These are phyloP conservation scores for Acrocera orbiculus DNA, from an alignment of 2,888 invertebrate species.

Conservation along the genomic window DNA sequence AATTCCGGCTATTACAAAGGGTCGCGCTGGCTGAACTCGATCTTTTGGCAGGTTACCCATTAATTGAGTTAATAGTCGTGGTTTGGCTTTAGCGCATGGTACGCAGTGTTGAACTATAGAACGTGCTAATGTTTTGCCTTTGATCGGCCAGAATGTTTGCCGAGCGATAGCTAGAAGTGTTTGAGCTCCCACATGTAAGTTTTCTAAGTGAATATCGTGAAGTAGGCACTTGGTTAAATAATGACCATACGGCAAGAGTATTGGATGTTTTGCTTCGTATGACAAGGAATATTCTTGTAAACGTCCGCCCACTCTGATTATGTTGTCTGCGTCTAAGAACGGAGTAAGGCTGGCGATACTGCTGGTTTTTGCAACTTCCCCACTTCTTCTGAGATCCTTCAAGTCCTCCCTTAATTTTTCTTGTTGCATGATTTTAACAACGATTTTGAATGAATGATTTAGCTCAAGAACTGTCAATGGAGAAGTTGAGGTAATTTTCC, in stretches of 20 bases:
- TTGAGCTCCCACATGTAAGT: not conserved
- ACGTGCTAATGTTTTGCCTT: slow-evolving; percentile 9
- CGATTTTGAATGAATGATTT: not conserved
- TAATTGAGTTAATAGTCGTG: slow-evolving; percentile 9
- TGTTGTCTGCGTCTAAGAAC: slow-evolving; percentile 13
- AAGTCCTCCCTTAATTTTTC: not conserved
- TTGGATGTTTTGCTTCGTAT: too few species aligned
- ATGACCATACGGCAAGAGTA: too few species aligned
- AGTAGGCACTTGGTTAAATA: too few species aligned
- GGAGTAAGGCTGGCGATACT: slow-evolving; percentile 2
- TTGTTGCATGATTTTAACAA: not conserved
- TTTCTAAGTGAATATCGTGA: slow-evolving; percentile 3
- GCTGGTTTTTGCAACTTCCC: not conserved
- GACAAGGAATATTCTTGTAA: slow-evolving; percentile 10
- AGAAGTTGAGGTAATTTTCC: too few species aligned
- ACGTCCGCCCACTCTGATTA: slow-evolving; percentile 18
- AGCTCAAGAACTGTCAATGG: not conserved
- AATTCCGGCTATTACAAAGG: slow-evolving; percentile 8
- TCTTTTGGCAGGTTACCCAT: slow-evolving; percentile 16
- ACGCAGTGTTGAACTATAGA: slow-evolving; percentile 11
- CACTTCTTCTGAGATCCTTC: not conserved
- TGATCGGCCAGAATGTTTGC: slow-evolving; percentile 14
- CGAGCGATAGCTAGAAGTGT: slow-evolving; percentile 8
- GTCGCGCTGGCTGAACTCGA: slow-evolving; percentile 7
- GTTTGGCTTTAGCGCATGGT: slow-evolving; percentile 9